Base-by-base conservation (phyloP, 2,797 vertebrate genomes). In the Sebastes nivosus region DNA sequence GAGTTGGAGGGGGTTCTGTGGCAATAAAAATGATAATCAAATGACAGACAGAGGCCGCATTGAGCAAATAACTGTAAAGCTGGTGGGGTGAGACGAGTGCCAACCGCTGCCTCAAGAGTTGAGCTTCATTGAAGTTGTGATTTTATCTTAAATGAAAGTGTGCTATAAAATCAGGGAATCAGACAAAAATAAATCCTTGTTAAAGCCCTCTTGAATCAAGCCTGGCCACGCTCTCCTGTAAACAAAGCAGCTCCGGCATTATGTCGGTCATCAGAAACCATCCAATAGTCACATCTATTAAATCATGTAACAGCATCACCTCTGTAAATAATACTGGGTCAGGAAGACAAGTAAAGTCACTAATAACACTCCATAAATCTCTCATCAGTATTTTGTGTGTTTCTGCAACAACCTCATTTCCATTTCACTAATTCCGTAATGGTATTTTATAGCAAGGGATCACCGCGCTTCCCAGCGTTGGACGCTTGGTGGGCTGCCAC, bases 11-110 rank as follows among this genome's bases (percentile, higher is more conserved):
- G 85, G 77, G 77, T 77, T 80, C 79, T 67, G 57, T 85, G 81
- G 87, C 82, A 87, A 91, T 92, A 88, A 92, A 92, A 90, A 92
- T 92, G 91, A 93, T 91, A 92, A 93, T 93, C 82, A 88, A 84
- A 88, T 75, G 83, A 89, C 79, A 91, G 81, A 88, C 74, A 85
- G 85, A 83, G 77, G 75, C 88, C 70, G 36, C 74, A 74, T 77
- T 75, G 81, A 77, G 87, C 82, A 89, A 93, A 93, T 90, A 92
- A 79, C 75, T 75, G 59, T 77, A 72, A 75, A 74, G 74, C 78
- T 67, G 67, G 34, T 46, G 63, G 77, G 66, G 42, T 77, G 82
- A 88, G 70, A 79, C 69, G 57, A 87, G 79, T 65, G 84, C 74
- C 79, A 82, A 72, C 80, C 4, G 67, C 70, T n/a, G 83, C 60